Base-by-base conservation (phyloP, 2,888 invertebrate species). In the Shargacucullia verbasci region DNA sequence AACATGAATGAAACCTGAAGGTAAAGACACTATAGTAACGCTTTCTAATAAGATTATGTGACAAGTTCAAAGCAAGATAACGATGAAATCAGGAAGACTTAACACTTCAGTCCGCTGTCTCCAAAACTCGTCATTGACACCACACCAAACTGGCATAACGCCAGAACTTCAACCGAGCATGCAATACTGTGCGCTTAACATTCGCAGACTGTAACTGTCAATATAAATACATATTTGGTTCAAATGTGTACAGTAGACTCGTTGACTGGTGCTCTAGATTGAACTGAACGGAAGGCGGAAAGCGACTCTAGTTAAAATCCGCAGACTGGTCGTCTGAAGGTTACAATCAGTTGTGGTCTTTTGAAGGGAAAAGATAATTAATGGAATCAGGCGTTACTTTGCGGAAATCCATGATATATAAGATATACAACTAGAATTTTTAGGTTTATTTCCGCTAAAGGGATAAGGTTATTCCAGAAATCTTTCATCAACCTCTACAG, bases 141-240 rank as follows among this genome's bases (percentile, higher is more conserved):
- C 41, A 25, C 46, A 50, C 59, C 5, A 31, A 8, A 1, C 43
- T 67, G 67, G 67, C 70, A 33, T 0, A 5, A 1, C 27, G 70
- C 67, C 67, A 67, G 14, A 33, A 14, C 33, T 34, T 46, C 52
- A 35, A 12, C 35, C 35, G 14, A 39, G 31, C 46, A 33, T 53
- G 41, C 46, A 63, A 48, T 7, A 20, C 13, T 27, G 38, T 27
- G 47, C 14, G 52, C 27, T 38, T 20, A 52, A 64, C 65, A 64
- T 67, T 58, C 65, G 37, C 65, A 64, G 59, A 70, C 59, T 38
- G 13, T 59, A 59, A 56, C 43, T 49, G 34, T 59, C 52, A 64
- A 33, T 56, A 14, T 8, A 31, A 20, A 5, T 15, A 49, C 46
- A 41, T 46, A 61, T 44, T 54, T 39, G 45, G 52, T 53, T 64